phyloP scores from a whole-genome alignment of 2,797 vertebrate species.

The Steatocranus sp. region DNA sequence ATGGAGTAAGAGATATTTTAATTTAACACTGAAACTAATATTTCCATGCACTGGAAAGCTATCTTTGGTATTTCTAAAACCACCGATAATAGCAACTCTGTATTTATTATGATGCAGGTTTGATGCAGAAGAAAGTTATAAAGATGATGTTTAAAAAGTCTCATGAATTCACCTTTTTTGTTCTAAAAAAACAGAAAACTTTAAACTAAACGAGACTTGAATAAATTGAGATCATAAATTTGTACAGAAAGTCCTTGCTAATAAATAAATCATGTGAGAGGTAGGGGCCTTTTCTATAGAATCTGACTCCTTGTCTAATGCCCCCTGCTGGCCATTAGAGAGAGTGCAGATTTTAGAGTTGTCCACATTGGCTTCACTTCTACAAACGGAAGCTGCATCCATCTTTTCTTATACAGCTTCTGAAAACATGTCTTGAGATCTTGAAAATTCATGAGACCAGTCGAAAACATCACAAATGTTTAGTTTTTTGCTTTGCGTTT shows the following conservation, averaged over 20 bases:
- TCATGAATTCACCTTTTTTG: neutral
- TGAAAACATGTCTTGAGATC: neutral
- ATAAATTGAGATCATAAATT: rapidly evolving
- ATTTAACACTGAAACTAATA: neutral
- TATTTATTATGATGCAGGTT: neutral
- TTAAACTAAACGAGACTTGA: neutral
- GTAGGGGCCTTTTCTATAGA: neutral
- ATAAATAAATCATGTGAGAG: rapidly evolving
- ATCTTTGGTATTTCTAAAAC: neutral
- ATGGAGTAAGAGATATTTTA: neutral
- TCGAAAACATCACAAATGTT: rapidly evolving
- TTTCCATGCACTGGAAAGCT: neutral
- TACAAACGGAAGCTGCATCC: rapidly evolving
- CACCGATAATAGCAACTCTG: neutral
- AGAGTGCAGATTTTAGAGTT: neutral
- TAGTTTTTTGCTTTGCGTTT: rapidly evolving
- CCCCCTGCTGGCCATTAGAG: neutral
- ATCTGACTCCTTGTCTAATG: neutral
- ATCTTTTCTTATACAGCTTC: rapidly evolving
- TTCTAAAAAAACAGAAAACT: neutral
- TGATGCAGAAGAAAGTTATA: neutral
- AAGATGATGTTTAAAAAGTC: neutral
- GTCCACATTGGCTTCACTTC: neutral
- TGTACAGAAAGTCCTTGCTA: neutral
- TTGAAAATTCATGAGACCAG: neutral